Conservation (phyloP, 2,797 vertebrate species). For the Rallus crepitans region DNA sequence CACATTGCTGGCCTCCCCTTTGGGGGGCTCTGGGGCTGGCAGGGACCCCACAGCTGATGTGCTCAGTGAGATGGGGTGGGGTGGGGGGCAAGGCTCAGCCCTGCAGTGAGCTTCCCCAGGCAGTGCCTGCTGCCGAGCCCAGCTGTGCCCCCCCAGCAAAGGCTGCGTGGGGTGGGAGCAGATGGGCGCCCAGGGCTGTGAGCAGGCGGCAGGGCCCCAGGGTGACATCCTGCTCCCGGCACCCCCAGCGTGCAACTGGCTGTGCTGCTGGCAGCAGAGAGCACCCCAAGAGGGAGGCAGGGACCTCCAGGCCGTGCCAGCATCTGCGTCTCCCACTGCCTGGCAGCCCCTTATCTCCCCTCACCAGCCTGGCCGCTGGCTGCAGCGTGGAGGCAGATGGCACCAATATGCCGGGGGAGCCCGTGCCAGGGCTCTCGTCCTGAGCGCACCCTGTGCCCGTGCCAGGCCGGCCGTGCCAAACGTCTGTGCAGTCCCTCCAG, state of each 20-base stretch:
- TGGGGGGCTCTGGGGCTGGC: neutral
- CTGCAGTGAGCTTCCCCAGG: neutral
- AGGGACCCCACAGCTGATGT: rapidly evolving
- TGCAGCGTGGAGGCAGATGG: slow-evolving; percentile 74
- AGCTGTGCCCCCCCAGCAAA: neutral
- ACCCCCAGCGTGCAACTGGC: neutral
- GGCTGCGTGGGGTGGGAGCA: neutral
- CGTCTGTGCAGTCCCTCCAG: slow-evolving; percentile 10
- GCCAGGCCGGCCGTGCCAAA: slow-evolving; percentile 45
- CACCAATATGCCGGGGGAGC: slow-evolving; percentile 75
- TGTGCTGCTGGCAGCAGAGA: rapidly evolving
- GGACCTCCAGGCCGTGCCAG: neutral
- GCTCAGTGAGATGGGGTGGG: neutral
- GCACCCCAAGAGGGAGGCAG: neutral
- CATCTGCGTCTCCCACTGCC: slow-evolving; percentile 14
- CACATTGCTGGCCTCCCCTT: neutral
- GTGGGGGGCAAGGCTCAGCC: neutral
- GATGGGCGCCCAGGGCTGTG: neutral
- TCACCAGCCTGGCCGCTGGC: slow-evolving; percentile 25
- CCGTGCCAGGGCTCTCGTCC: slow-evolving; percentile 56
- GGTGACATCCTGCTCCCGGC: neutral
- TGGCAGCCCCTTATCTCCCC: slow-evolving; percentile 52
- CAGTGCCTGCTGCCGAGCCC: neutral
- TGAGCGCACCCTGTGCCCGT: neutral
- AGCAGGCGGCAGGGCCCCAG: neutral